Evolutionary conservation across 2,797 vertebrate genomes (phyloP).

Genomic region (Pipistrellus nathusii): DNA sequence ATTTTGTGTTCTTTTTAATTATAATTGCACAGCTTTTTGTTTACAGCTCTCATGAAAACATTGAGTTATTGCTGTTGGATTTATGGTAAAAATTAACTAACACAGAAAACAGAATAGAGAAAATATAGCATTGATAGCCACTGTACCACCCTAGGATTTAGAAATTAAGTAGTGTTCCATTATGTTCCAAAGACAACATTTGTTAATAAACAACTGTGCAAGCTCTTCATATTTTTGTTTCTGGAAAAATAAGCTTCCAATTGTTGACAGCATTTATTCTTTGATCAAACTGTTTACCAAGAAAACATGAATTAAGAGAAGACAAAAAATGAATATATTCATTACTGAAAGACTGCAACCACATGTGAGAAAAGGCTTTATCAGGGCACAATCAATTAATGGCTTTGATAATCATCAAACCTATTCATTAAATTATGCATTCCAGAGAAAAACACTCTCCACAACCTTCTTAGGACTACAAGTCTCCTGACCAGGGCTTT

Average conservation of each 20-base stretch:
- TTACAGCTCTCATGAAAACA: constrained; percentile 15
- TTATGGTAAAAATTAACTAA: constrained; percentile 62
- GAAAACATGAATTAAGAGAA: constrained; percentile 75
- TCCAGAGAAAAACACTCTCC: constrained; percentile 74
- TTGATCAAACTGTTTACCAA: constrained; percentile 73
- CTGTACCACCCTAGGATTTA: constrained; percentile 56
- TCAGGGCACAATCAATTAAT: constrained; percentile 80
- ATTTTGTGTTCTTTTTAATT: constrained; percentile 12
- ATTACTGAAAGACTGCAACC: constrained; percentile 62
- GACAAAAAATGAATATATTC: constrained; percentile 74
- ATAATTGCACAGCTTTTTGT: constrained; percentile 8
- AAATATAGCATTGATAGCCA: constrained; percentile 52
- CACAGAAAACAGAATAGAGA: constrained; percentile 25
- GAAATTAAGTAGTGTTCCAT: constrained; percentile 48
- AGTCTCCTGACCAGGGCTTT: constrained; percentile 80
- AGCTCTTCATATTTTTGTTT: constrained; percentile 72
- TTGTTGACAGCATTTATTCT: constrained; percentile 73
- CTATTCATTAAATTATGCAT: constrained; percentile 64
- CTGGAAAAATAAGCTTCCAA: constrained; percentile 61
- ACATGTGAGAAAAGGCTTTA: constrained; percentile 60
- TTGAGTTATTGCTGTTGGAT: constrained; percentile 32
- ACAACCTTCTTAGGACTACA: constrained; percentile 68
- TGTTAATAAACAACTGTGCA: constrained; percentile 62
- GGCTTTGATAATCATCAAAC: constrained; percentile 81
- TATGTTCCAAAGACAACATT: constrained; percentile 42